Evolutionary conservation across 2,797 vertebrate species (phyloP).

Genomic region (Ceryle rudis): DNA sequence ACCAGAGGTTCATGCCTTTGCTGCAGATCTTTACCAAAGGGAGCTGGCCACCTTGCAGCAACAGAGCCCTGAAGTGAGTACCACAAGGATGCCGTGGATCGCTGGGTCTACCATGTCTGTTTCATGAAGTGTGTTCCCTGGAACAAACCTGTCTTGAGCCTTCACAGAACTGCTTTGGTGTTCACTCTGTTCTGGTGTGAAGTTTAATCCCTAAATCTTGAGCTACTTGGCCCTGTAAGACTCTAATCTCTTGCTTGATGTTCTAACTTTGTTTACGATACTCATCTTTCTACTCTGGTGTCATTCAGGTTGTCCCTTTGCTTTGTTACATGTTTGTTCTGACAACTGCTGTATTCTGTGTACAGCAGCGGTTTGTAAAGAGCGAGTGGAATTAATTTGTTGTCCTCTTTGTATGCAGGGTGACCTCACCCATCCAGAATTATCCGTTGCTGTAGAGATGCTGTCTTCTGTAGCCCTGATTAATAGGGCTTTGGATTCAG

Average conservation of each 20-base stretch:
- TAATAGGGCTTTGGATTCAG: conserved; percentile 90
- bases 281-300: background rate
- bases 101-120: background rate
- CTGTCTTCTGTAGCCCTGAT: conserved; percentile 96
- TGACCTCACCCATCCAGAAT: conserved; percentile 90
- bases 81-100: background rate
- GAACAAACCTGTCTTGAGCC: background rate
- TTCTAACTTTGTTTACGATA: background rate
- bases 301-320: background rate
- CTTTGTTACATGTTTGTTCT: background rate
- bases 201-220: background rate
- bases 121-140: background rate
- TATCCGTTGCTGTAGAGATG: conserved; percentile 97
- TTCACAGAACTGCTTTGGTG: background rate
- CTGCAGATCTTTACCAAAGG: conserved; percentile 94
- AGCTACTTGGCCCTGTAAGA: background rate
- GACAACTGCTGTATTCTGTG: background rate
- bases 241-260: background rate
- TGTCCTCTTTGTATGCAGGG: conserved; percentile 77
- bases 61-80: conserved; percentile 88
- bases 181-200: background rate
- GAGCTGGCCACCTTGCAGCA: conserved; percentile 93
- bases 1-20: conserved; percentile 89
- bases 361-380: background rate
- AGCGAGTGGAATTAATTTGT: background rate